Evolutionary conservation across 2,888 invertebrate species (phyloP).

Genomic region (Pinctada fucata): DNA sequence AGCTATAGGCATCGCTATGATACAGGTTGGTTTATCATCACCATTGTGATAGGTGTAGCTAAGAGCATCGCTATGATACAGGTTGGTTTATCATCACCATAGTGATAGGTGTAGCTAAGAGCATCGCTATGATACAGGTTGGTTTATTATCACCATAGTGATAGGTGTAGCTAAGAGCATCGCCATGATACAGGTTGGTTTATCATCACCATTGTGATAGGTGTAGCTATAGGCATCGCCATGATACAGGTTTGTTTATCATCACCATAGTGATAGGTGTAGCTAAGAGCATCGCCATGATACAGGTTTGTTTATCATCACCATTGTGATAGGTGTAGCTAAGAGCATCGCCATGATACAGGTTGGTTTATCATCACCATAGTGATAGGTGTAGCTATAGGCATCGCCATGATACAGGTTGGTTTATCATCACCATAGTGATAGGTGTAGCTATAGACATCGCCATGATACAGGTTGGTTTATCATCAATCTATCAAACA

Average conservation of each 20-base stretch:
- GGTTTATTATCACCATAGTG: conserved; percentile 33
- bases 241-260: conserved; percentile 48
- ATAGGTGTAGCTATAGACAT: conserved; percentile 52
- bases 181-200: conserved; percentile 50
- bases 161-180: conserved; percentile 52
- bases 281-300: conserved; percentile 50
- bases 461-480: conserved; percentile 53
- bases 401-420: conserved; percentile 54
- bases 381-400: conserved; percentile 50
- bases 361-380: conserved; percentile 45
- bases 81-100: conserved; percentile 40
- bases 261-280: conserved; percentile 47
- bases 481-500: no score
- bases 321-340: conserved; percentile 47
- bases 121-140: conserved; percentile 54
- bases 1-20: conserved; percentile 50
- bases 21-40: conserved; percentile 46
- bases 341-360: conserved; percentile 53
- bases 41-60: conserved; percentile 47
- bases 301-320: conserved; percentile 51
- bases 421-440: conserved; percentile 39
- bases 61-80: conserved; percentile 53
- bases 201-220: conserved; percentile 43
- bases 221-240: conserved; percentile 49
- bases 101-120: conserved; percentile 49